A percentile compares a stretch with the other conserved stretches of the same genome.
Conservation (phyloP, 2,113 vertebrate species). For the Oenanthe melanoleuca region DNA sequence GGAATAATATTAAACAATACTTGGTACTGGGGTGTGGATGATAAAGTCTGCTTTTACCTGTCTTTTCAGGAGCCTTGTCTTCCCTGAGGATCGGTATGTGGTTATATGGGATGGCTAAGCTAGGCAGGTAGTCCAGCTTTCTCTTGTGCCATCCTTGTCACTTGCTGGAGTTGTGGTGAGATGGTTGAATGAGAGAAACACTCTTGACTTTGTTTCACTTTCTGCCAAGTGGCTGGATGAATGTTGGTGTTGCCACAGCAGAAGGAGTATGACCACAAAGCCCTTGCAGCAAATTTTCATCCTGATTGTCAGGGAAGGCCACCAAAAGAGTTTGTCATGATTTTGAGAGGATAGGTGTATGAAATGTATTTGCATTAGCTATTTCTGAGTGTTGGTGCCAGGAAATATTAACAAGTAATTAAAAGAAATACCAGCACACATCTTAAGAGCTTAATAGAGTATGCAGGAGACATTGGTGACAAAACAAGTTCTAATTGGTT, state of each 20-base stretch:
- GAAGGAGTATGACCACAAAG: background rate
- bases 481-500: background rate
- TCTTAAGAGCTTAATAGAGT: background rate
- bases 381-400: background rate
- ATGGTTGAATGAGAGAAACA: background rate
- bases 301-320: background rate
- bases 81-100: fast-evolving
- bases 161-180: background rate
- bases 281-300: background rate
- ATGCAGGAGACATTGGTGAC: background rate
- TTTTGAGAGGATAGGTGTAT: background rate
- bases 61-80: background rate
- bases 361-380: background rate
- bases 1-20: background rate
- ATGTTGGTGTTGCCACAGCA: background rate
- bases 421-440: background rate
- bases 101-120: background rate
- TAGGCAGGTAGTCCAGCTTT: background rate
- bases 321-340: background rate
- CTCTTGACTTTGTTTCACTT: background rate
- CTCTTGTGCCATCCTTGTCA: background rate
- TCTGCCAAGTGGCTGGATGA: background rate
- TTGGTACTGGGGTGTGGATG: background rate
- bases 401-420: background rate
- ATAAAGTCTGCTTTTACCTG: background rate